Percentiles rank a stretch among this genome's conserved stretches.
Evolutionary conservation across 2,113 vertebrate species (phyloP).

Genomic region (Mionectes macconnelli): DNA sequence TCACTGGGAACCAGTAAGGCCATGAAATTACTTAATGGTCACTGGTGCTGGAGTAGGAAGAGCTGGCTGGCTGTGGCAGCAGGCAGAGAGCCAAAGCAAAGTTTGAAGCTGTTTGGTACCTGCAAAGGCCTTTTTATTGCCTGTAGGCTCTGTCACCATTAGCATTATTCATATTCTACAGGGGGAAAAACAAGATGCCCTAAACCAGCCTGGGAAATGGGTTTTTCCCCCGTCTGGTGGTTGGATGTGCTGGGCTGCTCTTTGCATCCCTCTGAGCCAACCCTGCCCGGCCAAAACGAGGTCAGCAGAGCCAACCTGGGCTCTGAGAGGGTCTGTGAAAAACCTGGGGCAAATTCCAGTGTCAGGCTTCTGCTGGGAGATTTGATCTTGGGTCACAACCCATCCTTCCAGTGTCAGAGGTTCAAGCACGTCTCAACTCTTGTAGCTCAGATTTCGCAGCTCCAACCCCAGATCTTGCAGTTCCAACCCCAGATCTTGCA

Average conservation of each 20-base stretch:
- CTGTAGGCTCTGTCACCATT: constrained; percentile 30
- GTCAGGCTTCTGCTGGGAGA: neutral
- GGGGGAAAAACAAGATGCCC: neutral
- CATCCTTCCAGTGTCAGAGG: neutral
- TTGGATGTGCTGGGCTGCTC: neutral
- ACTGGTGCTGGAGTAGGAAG: neutral
- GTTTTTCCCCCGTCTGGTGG: neutral
- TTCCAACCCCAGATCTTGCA: neutral
- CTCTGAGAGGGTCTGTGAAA: neutral
- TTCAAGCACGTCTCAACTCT: neutral
- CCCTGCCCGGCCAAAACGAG: fast-evolving
- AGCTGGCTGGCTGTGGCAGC: neutral
- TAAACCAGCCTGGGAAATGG: neutral
- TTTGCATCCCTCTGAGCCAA: neutral
- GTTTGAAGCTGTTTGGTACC: constrained; percentile 39
- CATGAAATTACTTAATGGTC: neutral
- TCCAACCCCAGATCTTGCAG: neutral
- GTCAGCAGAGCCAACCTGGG: fast-evolving
- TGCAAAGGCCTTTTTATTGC: constrained; percentile 42
- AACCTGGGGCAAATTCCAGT: fast-evolving
- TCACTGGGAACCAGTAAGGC: neutral
- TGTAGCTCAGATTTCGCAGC: neutral
- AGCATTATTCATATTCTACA: neutral
- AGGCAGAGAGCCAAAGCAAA: constrained; percentile 38
- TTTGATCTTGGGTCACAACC: neutral